Base-by-base conservation (phyloP, 2,113 vertebrate genomes). In the Synchiropus splendidus region DNA sequence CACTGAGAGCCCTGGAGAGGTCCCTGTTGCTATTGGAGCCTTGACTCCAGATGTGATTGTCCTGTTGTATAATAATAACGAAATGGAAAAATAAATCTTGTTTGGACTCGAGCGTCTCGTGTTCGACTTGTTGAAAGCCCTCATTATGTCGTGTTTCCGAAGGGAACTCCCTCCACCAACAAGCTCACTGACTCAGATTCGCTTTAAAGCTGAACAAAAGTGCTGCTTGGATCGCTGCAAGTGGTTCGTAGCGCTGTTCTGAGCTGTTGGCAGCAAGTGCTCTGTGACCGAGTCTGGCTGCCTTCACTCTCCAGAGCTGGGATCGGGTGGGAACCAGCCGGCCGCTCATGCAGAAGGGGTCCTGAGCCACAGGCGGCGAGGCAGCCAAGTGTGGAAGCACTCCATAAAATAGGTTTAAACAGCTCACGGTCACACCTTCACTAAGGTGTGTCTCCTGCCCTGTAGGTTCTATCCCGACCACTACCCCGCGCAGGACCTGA, bases 401-500 rank as follows among this genome's bases (percentile, higher is more conserved):
- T 75, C 60, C 54, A 35, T 45, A 10, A 48, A 30, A 64, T 72
- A n/a, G 72, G 62, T 70, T 77, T 71, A 36, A 27, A 46, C 41
- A 52, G 48, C 53, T 74, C 18, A 44, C 36, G 50, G 60, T 64
- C 57, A 64, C 64, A 51, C 45, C 31, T 57, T 55, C 27, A 51
- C 16, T 50, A 16, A 55, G 32, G 48, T 40, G 15, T 57, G 41
- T 64, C 56, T 45, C 9, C 58, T 38, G 51, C 52, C 48, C 36
- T 54, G 55, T 39, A 69, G 70, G 66, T 78, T 80, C 72, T 65
- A 63, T 64, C 65, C 91, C 76, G 85, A 94, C 81, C 83, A 67
- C 48, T 89, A 91, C 83, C 88, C 86, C 58, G 85, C 70, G 62
- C 90, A 90, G 75, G 91, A 96, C 81, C 87, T 97, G 60, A 82